These are phyloP conservation scores for Polymixis flavicincta DNA, from an alignment of 2,888 invertebrate species.

Conservation along the genomic window DNA sequence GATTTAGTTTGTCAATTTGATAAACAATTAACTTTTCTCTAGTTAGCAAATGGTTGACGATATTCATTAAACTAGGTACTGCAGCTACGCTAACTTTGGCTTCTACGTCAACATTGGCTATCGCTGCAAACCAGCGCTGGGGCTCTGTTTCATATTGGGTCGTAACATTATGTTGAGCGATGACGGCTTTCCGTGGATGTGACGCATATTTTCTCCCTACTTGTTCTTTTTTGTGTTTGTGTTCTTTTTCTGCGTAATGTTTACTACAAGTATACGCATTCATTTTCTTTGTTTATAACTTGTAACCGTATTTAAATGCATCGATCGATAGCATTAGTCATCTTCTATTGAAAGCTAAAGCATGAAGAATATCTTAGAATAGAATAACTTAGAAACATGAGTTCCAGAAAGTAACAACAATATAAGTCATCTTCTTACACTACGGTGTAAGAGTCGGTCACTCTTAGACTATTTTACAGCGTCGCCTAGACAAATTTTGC, in stretches of 20 bases:
- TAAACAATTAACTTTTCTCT: background rate
- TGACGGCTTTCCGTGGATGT: too few species aligned
- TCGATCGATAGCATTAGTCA: too few species aligned
- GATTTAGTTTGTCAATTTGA: background rate
- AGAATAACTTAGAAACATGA: background rate
- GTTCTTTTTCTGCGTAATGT: too few species aligned
- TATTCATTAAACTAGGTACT: background rate
- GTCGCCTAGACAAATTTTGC: constrained; percentile 90
- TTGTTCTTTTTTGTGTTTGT: too few species aligned
- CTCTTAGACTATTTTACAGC: constrained; percentile 84
- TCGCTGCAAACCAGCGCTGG: too few species aligned
- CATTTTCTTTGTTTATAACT: too few species aligned
- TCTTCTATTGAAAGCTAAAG: background rate
- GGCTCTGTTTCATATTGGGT: too few species aligned
- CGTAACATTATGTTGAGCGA: too few species aligned
- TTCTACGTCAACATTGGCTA: too few species aligned
- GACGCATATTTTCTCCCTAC: too few species aligned
- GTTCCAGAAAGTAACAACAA: background rate
- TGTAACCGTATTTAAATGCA: too few species aligned
- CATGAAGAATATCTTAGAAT: background rate
- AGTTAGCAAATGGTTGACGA: background rate
- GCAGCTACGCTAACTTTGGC: background rate
- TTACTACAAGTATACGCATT: too few species aligned
- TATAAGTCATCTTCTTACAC: constrained; percentile 25
- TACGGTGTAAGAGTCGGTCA: constrained; percentile 73